Base-by-base conservation (phyloP, 2,113 vertebrate species). In the Tragelaphus scriptus region DNA sequence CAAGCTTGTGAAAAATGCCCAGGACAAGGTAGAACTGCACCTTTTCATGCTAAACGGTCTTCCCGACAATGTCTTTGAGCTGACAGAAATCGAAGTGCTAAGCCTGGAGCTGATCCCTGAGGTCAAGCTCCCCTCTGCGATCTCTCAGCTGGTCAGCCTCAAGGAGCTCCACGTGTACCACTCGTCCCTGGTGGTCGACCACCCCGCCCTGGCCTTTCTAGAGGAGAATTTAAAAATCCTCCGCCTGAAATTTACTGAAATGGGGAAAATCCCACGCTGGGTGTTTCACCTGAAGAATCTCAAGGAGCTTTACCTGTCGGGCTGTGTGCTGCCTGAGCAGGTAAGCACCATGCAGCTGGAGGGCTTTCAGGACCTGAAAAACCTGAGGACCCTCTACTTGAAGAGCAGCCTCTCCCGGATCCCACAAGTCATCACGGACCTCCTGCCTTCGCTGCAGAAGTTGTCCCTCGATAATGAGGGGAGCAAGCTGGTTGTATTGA, bases 41-140 rank as follows among this genome's bases (percentile, higher is more conserved):
- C 98, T 99, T 53, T 99, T 99, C 79, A 99, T 99, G 99, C 98
- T 99, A 81, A 99, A 56, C 11, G 99, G 99, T 92, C 98, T 99
- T 97, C 99, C 99, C 16, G 99, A 99, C 96, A 99, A 98, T 14
- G 97, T 99, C 88, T 99, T 99, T 84, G 99, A 99, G 97, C 97
- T 99, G 15, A 99, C 98, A 1, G 99, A 99, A 94, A 98, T 99
- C 49, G 99, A 99, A 97, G 99, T 99, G 90, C 98, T 99, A 85
- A 99, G 98, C 95, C 98, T 99, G 47, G 99, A 99, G 95, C 99
- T 99, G 53, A 99, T 99, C 97, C 98, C 99, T 2, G 99, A 99
- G 97, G 99, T 99, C 90, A 99, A 99, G 92, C 98, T 99, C 95
- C 98, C 99, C 16, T 80, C 98, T 23, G 87, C 99, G 8, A 96